These are phyloP conservation scores for Melipona quadrifasciata DNA, from an alignment of 1,140 invertebrate genomes.

Conservation along the genomic window DNA sequence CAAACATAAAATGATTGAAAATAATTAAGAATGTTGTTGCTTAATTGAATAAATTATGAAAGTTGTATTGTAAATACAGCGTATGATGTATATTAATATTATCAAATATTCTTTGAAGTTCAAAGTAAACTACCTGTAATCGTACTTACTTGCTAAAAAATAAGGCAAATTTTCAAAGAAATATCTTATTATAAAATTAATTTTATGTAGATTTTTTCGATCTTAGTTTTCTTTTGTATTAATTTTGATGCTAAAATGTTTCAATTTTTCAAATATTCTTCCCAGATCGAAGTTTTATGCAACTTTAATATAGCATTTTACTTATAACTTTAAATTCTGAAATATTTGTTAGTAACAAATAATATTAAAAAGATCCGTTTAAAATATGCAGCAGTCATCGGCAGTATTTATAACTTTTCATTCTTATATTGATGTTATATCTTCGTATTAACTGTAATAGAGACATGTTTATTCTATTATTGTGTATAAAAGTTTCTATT, in stretches of 20 bases:
- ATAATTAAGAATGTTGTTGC: background rate
- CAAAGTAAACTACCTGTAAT: conserved; percentile 27
- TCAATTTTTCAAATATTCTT: background rate
- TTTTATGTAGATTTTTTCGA: background rate
- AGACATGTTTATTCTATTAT: conserved; percentile 25
- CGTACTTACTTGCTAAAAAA: background rate
- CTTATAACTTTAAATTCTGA: background rate
- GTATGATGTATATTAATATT: conserved; percentile 14
- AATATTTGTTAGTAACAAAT: background rate
- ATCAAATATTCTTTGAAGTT: conserved; percentile 22
- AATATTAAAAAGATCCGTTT: background rate
- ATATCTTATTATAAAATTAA: background rate
- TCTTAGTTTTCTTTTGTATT: background rate
- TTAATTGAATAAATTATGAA: background rate
- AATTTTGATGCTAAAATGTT: background rate
- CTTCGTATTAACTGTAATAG: conserved; percentile 13
- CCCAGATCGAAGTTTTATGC: background rate
- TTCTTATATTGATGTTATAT: conserved; percentile 30
- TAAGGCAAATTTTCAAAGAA: conserved; percentile 10
- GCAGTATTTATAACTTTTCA: conserved; percentile 34
- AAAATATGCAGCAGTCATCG: conserved; percentile 11
- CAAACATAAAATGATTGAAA: background rate
- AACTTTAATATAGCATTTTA: background rate
- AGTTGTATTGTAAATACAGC: background rate
- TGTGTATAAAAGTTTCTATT: conserved; percentile 24